Percentiles rank a stretch among this genome's conserved stretches.
Evolutionary conservation across 2,113 vertebrate species (phyloP).

Genomic region (Mormyrus lacerda): DNA sequence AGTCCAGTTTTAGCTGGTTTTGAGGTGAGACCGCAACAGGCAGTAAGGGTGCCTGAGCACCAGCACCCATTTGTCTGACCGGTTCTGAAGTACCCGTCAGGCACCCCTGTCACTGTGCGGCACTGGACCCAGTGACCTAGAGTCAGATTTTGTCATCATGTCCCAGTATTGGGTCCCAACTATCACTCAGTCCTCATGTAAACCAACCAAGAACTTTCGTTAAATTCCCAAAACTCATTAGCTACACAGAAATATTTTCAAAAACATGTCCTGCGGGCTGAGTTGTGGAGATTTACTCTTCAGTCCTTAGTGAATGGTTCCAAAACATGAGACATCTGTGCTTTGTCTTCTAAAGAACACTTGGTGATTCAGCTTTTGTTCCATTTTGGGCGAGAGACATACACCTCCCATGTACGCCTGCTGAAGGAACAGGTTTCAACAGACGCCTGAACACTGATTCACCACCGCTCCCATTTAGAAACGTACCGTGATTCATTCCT

Average conservation of each 20-base stretch:
- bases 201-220: neutral
- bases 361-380: neutral
- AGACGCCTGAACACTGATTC: neutral
- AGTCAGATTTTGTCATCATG: neutral
- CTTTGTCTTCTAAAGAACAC: neutral
- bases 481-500: neutral
- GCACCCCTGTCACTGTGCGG: neutral
- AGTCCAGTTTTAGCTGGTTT: neutral
- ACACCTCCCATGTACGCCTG: neutral
- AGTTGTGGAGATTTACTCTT: neutral
- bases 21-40: neutral
- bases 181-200: neutral
- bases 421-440: neutral
- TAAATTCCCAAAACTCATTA: neutral
- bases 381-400: neutral
- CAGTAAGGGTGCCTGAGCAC: neutral
- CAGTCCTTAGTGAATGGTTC: neutral
- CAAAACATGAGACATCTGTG: neutral
- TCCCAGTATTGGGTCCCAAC: neutral
- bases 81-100: neutral
- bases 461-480: neutral
- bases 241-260: neutral
- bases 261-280: neutral
- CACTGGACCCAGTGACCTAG: neutral
- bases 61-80: neutral